Evolutionary conservation across 2,888 invertebrate species (phyloP).

Genomic region (Ceramica pisi): DNA sequence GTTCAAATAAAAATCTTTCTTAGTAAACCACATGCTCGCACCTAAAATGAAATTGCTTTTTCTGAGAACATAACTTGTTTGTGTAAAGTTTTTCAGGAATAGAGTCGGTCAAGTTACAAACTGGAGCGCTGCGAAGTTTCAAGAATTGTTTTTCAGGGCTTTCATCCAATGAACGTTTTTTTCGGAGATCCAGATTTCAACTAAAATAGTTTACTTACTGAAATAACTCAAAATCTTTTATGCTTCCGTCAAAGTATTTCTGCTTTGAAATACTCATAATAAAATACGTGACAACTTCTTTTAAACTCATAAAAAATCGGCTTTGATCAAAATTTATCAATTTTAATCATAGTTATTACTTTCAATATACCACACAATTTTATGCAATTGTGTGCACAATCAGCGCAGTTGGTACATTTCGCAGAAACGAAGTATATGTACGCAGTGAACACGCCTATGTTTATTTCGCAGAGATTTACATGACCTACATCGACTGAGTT

Average conservation of each 20-base stretch:
- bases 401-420: background rate
- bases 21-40: background rate
- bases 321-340: background rate
- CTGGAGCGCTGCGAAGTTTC: constrained; percentile 10
- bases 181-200: constrained; percentile 11
- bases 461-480: constrained; percentile 32
- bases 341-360: background rate
- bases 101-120: constrained; percentile 23
- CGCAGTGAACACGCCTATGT: constrained; percentile 18
- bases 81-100: constrained; percentile 46
- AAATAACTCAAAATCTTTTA: background rate
- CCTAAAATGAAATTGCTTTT: constrained; percentile 51
- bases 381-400: background rate
- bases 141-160: background rate
- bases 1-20: background rate
- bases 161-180: background rate
- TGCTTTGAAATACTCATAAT: background rate
- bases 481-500: constrained; percentile 46
- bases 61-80: constrained; percentile 24
- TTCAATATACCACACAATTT: background rate
- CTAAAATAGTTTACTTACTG: background rate
- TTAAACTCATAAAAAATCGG: background rate
- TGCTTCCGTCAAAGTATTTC: background rate
- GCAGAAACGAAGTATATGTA: background rate
- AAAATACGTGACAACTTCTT: background rate